Evolutionary conservation across 1,140 invertebrate genomes (phyloP).

Genomic region (Harpegnathos saltator): DNA sequence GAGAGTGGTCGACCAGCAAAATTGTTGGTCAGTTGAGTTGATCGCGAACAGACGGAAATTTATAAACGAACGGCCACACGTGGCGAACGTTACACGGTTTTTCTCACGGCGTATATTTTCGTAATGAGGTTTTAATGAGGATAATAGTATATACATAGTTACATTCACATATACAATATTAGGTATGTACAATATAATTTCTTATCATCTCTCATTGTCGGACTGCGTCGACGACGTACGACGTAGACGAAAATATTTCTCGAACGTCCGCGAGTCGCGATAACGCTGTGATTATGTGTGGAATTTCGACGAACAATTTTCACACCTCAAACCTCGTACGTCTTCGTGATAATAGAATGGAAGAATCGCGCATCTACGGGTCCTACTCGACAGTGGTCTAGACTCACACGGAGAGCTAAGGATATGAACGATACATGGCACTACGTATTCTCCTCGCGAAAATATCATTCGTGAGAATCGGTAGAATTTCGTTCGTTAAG

Average conservation of each 20-base stretch:
- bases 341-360: not conserved
- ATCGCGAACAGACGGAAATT: not conserved
- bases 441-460: not conserved
- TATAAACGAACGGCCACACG: not conserved
- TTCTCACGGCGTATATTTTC: constrained; percentile 39
- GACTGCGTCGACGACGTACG: not conserved
- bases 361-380: not conserved
- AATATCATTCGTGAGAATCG: constrained; percentile 8
- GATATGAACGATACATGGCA: not conserved
- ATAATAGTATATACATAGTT: constrained; percentile 77
- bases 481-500: not conserved
- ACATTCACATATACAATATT: constrained; percentile 77
- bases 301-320: constrained; percentile 50
- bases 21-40: too few species aligned
- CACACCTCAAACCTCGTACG: not conserved
- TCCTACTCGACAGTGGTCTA: not conserved
- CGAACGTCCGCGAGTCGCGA: not conserved
- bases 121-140: constrained; percentile 73
- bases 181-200: constrained; percentile 69
- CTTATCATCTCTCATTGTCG: not conserved
- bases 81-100: not conserved
- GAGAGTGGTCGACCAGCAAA: too few species aligned
- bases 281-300: constrained; percentile 56
- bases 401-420: not conserved
- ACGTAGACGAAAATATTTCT: constrained; percentile 50